phyloP scores from a whole-genome alignment of 2,113 vertebrate species.

The Channa argus region DNA sequence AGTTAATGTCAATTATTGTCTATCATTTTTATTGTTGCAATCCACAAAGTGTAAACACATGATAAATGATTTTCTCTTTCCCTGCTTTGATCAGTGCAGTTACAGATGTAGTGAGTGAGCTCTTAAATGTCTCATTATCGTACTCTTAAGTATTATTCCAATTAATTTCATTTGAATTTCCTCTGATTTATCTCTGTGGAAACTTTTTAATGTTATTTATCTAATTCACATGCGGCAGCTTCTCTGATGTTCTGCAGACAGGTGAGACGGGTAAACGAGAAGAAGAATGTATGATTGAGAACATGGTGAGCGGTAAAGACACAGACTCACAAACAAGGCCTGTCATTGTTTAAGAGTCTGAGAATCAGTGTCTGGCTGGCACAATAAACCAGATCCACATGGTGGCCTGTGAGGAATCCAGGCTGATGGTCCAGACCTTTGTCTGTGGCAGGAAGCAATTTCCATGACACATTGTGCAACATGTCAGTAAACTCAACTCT shows the following conservation, averaged over 20 bases:
- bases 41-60: too few species aligned
- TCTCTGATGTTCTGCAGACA: background rate
- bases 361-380: constrained; percentile 12
- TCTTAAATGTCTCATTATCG: constrained; percentile 21
- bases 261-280: background rate
- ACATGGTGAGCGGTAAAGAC: constrained; percentile 28
- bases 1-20: too few species aligned
- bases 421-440: constrained; percentile 40
- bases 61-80: too few species aligned
- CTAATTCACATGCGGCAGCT: constrained; percentile 12
- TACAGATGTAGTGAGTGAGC: constrained; percentile 29
- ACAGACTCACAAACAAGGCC: constrained; percentile 42
- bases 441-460: constrained; percentile 17
- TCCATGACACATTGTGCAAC: too few species aligned
- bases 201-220: background rate
- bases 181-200: constrained; percentile 18
- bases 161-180: constrained; percentile 52
- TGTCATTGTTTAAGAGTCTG: constrained; percentile 32
- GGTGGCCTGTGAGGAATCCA: constrained; percentile 36
- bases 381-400: constrained; percentile 40
- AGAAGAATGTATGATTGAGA: constrained; percentile 16
- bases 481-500: too few species aligned
- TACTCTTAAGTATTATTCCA: constrained; percentile 23
- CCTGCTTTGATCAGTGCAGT: background rate
- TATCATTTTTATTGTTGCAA: too few species aligned